These are phyloP conservation scores for Papilio dardanus DNA, from an alignment of 1,140 invertebrate genomes.

Conservation along the genomic window DNA sequence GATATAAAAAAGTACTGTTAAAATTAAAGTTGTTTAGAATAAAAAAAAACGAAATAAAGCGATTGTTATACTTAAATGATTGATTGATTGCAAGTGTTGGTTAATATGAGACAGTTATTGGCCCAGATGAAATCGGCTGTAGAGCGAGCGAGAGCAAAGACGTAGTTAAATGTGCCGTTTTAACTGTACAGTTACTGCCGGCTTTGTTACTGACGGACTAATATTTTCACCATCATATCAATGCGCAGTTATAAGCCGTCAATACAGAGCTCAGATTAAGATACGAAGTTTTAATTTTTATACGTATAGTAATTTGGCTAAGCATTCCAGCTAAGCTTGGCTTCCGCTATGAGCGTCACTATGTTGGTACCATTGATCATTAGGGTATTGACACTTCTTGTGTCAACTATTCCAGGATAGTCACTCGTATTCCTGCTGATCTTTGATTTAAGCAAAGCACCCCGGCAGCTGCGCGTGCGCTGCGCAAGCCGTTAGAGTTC, in stretches of 20 bases:
- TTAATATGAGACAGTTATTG: slow-evolving; percentile 17
- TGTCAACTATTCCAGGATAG: background rate
- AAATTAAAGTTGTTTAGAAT: too few species aligned
- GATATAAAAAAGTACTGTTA: background rate
- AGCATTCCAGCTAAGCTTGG: too few species aligned
- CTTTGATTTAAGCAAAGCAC: background rate
- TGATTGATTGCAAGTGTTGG: background rate
- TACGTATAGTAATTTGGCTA: too few species aligned
- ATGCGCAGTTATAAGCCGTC: background rate
- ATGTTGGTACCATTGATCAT: too few species aligned
- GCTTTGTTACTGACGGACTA: background rate
- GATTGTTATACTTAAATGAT: background rate
- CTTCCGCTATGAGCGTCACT: too few species aligned
- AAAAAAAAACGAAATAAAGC: too few species aligned
- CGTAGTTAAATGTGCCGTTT: slow-evolving; percentile 19
- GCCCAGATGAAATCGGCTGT: slow-evolving; percentile 14
- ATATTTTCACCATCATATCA: background rate
- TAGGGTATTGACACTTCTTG: background rate
- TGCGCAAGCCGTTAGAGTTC: slow-evolving; percentile 9
- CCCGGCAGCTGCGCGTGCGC: background rate
- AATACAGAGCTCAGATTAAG: background rate
- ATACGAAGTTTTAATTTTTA: background rate
- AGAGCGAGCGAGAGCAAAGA: slow-evolving; percentile 1
- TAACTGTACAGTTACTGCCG: slow-evolving; percentile 10
- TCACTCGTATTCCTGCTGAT: background rate